These are phyloP conservation scores for Sandelia bainsii DNA, from an alignment of 2,797 vertebrate genomes.

Conservation along the genomic window DNA sequence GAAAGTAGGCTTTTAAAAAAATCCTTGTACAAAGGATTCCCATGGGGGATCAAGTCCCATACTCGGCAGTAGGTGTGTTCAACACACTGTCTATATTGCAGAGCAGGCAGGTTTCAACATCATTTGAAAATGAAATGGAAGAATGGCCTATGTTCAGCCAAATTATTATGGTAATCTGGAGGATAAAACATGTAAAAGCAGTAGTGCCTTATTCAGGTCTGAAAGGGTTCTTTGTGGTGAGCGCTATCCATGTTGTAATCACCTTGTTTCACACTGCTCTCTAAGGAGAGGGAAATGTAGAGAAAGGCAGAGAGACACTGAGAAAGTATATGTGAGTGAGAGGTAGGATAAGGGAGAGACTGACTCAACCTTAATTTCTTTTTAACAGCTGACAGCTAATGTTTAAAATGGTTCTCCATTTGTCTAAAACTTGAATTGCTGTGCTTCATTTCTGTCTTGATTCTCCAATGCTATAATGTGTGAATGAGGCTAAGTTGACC, in stretches of 20 bases:
- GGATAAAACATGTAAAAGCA: constrained; percentile 35
- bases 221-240: constrained; percentile 43
- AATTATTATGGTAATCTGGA: constrained; percentile 39
- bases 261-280: constrained; percentile 29
- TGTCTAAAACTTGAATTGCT: constrained; percentile 1
- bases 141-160: constrained; percentile 8
- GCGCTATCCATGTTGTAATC: constrained; percentile 34
- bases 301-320: background rate
- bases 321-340: constrained; percentile 1
- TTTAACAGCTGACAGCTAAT: constrained; percentile 10
- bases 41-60: constrained; percentile 7
- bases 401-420: constrained; percentile 4
- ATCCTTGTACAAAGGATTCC: constrained; percentile 4
- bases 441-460: background rate
- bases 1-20: background rate
- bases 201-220: constrained; percentile 33
- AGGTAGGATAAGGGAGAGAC: background rate
- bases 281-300: constrained; percentile 12
- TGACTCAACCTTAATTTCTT: constrained; percentile 8
- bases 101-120: constrained; percentile 20
- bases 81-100: constrained; percentile 23
- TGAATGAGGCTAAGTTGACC: background rate
- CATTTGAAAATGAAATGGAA: constrained; percentile 29
- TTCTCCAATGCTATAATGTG: background rate
- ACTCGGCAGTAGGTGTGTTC: constrained; percentile 1